Conservation (phyloP, 2,797 vertebrate species). For the Acipenser ruthenus region DNA sequence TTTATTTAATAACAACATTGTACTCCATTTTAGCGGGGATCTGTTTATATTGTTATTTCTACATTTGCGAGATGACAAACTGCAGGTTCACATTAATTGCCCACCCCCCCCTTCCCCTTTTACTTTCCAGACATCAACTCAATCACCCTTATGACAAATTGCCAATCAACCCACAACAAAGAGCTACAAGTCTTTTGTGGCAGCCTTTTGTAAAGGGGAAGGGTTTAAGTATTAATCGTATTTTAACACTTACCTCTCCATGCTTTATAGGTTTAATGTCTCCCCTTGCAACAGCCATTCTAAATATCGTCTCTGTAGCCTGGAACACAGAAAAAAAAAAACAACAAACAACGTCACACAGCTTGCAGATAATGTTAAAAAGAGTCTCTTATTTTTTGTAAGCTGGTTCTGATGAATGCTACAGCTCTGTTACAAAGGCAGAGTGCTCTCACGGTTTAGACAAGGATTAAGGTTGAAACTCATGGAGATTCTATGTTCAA, state of each 20-base stretch:
- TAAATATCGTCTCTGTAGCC: conserved; percentile 68
- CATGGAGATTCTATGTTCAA: neutral
- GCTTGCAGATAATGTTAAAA: too few species aligned
- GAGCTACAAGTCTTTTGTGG: conserved; percentile 21
- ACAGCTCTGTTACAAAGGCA: too few species aligned
- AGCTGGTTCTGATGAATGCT: too few species aligned
- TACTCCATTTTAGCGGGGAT: too few species aligned
- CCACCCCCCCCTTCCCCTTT: neutral
- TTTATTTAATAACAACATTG: too few species aligned
- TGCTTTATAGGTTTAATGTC: conserved; percentile 62
- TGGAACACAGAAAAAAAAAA: conserved; percentile 25
- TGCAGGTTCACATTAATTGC: too few species aligned
- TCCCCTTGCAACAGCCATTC: conserved; percentile 69
- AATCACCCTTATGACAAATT: conserved; percentile 59
- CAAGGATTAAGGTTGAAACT: neutral
- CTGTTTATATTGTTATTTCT: too few species aligned
- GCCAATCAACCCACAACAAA: conserved; percentile 57
- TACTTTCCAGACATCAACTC: conserved; percentile 53
- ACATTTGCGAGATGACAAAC: too few species aligned
- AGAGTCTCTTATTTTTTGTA: too few species aligned
- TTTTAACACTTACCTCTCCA: conserved; percentile 59
- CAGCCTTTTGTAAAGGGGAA: conserved; percentile 27
- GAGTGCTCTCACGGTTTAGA: too few species aligned
- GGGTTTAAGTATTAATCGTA: conserved; percentile 4
- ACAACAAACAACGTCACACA: neutral